Percentiles rank a stretch among this genome's conserved stretches.
phyloP scores from a whole-genome alignment of 2,113 vertebrate genomes.

The Phylloscopus whistleri region DNA sequence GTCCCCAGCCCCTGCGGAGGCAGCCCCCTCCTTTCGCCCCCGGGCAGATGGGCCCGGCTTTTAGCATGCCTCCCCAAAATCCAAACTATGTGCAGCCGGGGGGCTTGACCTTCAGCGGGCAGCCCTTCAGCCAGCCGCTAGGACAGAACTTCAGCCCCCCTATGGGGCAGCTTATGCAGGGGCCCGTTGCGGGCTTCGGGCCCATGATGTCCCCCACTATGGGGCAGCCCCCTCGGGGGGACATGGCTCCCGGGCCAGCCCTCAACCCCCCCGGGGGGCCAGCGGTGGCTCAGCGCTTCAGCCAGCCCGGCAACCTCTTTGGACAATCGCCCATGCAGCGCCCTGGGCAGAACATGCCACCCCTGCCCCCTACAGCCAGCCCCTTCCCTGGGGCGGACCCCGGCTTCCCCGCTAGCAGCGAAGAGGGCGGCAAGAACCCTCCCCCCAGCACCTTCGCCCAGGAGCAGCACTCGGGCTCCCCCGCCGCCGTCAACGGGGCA shows the following conservation, averaged over 20 bases:
- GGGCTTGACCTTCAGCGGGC: constrained; percentile 70
- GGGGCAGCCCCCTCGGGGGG: constrained; percentile 79
- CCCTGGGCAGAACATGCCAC: constrained; percentile 78
- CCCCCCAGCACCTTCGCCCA: constrained; percentile 58
- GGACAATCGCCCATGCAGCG: constrained; percentile 86
- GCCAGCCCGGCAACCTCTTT: constrained; percentile 82
- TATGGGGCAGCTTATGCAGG: constrained; percentile 84
- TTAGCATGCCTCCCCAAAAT: constrained; percentile 84
- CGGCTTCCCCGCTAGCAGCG: constrained; percentile 45
- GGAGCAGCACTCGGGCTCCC: constrained; percentile 72
- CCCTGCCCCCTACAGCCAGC: constrained; percentile 80
- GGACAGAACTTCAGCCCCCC: constrained; percentile 88
- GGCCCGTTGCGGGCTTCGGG: constrained; percentile 80
- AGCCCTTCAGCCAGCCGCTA: constrained; percentile 73
- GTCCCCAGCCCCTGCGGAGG: constrained; percentile 72
- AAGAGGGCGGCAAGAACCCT: constrained; percentile 75
- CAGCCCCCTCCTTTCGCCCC: constrained; percentile 76
- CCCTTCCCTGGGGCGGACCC: constrained; percentile 78
- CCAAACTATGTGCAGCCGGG: constrained; percentile 71
- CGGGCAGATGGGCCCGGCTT: constrained; percentile 88
- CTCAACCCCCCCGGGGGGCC: constrained; percentile 79
- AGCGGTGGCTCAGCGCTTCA: constrained; percentile 69
- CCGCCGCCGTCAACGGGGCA: constrained; percentile 70
- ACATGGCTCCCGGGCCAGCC: constrained; percentile 76
- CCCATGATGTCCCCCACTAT: constrained; percentile 88